phyloP scores from a whole-genome alignment of 2,797 vertebrate genomes.

The Lateolabrax maculatus region DNA sequence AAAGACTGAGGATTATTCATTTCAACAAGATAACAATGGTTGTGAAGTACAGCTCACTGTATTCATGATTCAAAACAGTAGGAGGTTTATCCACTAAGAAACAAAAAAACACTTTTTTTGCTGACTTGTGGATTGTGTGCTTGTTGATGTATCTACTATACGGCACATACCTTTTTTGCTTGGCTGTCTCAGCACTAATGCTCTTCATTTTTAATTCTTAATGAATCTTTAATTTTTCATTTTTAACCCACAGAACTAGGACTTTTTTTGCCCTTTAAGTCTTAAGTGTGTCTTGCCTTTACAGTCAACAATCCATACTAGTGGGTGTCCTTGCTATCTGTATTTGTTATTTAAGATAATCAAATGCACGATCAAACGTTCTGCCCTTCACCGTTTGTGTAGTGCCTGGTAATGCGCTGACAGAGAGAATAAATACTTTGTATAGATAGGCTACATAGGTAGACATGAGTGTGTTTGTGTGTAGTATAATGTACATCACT shows the following conservation, averaged over 20 bases:
- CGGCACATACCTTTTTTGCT: background rate
- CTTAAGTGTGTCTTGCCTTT: background rate
- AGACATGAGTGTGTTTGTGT: too few relatives aligned
- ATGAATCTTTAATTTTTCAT: constrained; percentile 35
- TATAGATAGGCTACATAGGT: too few relatives aligned
- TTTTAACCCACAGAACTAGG: constrained; percentile 17
- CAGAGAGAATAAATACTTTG: too few relatives aligned
- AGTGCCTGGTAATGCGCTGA: too few relatives aligned
- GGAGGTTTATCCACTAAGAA: background rate
- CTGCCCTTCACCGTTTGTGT: too few relatives aligned
- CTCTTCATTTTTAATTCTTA: constrained; percentile 24
- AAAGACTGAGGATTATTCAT: background rate
- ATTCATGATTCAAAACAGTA: background rate
- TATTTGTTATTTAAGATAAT: too few relatives aligned
- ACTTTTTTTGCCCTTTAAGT: background rate
- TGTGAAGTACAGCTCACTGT: background rate
- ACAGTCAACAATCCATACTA: background rate
- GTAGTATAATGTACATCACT: too few relatives aligned
- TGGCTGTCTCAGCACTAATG: background rate
- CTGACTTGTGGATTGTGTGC: constrained; percentile 3
- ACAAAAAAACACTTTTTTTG: background rate
- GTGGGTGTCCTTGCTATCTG: too few relatives aligned
- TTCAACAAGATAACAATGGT: background rate
- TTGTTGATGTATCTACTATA: too few relatives aligned
- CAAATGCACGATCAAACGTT: too few relatives aligned